phyloP scores from a whole-genome alignment of 1,140 invertebrate genomes.

The Acromyrmex heyeri region DNA sequence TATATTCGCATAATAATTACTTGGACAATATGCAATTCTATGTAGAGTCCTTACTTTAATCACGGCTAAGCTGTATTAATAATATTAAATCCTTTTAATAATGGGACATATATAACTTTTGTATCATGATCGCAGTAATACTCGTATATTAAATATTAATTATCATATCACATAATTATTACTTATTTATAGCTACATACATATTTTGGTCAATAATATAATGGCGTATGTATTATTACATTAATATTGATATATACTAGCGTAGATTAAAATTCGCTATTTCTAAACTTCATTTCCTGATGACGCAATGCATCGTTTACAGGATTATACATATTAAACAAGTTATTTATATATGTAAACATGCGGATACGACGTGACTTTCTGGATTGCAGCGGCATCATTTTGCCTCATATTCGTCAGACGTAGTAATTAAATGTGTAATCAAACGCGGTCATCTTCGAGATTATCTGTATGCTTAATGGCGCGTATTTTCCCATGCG shows the following conservation, averaged over 20 bases:
- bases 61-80: slow-evolving; percentile 5
- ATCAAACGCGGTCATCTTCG: slow-evolving; percentile 41
- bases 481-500: slow-evolving; percentile 19
- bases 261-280: slow-evolving; percentile 8
- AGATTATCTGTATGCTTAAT: slow-evolving; percentile 31
- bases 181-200: slow-evolving; percentile 1
- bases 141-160: slow-evolving; percentile 24
- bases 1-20: slow-evolving; percentile 26
- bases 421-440: slow-evolving; percentile 39
- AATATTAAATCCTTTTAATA: slow-evolving; percentile 41
- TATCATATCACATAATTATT: slow-evolving; percentile 23
- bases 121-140: slow-evolving; percentile 4
- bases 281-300: slow-evolving; percentile 8
- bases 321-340: slow-evolving; percentile 3
- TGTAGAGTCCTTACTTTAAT: slow-evolving; percentile 5
- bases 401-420: slow-evolving; percentile 32
- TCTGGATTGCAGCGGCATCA: slow-evolving; percentile 16
- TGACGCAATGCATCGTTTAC: slow-evolving; percentile 2
- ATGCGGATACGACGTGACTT: not conserved
- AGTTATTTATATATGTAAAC: not conserved
- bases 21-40: not conserved
- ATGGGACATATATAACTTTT: slow-evolving; percentile 7
- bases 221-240: not conserved
- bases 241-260: slow-evolving; percentile 2
- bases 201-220: not conserved